These are phyloP conservation scores for Cnemophilus loriae DNA, from an alignment of 2,113 vertebrate genomes.

Conservation along the genomic window DNA sequence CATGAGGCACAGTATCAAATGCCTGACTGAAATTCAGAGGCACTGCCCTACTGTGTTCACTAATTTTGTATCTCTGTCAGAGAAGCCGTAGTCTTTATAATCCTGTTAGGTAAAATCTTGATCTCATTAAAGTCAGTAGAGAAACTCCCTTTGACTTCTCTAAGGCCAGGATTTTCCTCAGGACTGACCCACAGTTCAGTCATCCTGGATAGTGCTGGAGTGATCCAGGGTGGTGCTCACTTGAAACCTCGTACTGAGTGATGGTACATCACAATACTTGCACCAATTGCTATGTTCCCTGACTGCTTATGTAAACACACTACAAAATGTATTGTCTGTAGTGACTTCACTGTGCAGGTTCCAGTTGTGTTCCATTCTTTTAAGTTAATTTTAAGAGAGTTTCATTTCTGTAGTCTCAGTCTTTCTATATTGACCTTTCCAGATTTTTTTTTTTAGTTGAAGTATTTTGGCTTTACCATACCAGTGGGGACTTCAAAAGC, in stretches of 20 bases:
- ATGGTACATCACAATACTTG: not conserved
- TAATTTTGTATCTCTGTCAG: constrained; percentile 35
- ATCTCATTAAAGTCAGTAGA: not conserved
- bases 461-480: not conserved
- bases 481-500: not conserved
- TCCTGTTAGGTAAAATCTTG: constrained; percentile 25
- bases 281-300: not conserved
- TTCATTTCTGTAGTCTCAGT: not conserved
- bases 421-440: not conserved
- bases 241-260: not conserved
- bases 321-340: not conserved
- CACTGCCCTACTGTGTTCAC: constrained; percentile 8
- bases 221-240: not conserved
- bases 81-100: constrained; percentile 2
- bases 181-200: not conserved
- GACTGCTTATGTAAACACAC: not conserved
- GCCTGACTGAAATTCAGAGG: constrained; percentile 49
- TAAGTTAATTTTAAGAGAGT: not conserved
- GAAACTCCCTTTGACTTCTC: not conserved
- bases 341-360: not conserved
- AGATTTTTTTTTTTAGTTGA: not conserved
- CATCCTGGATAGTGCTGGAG: not conserved
- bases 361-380: not conserved
- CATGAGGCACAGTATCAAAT: constrained; percentile 47
- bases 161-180: not conserved